phyloP scores from a whole-genome alignment of 2,797 vertebrate species.

The Lacerta viridis region DNA sequence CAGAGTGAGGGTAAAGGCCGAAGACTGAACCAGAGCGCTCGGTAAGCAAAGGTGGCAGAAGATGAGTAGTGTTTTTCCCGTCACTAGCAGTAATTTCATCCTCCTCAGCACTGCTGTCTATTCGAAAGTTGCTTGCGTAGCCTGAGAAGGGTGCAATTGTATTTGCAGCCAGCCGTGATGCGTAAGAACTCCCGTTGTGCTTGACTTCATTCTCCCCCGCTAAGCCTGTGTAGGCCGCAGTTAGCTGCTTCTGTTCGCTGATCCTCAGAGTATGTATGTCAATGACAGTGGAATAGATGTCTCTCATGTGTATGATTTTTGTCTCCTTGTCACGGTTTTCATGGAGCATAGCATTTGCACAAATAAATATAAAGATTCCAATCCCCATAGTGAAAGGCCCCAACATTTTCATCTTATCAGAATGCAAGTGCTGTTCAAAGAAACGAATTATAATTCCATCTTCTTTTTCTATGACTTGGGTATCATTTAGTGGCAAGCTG shows the following conservation, averaged over 20 bases:
- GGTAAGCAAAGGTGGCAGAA: constrained; percentile 88
- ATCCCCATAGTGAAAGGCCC: constrained; percentile 99
- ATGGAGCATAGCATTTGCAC: constrained; percentile 96
- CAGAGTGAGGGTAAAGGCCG: constrained; percentile 82
- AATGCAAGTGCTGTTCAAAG: constrained; percentile 93
- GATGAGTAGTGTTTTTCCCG: constrained; percentile 81
- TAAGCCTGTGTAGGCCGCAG: constrained; percentile 79
- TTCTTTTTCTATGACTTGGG: constrained; percentile 74
- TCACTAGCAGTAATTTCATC: constrained; percentile 87
- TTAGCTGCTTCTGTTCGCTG: constrained; percentile 89
- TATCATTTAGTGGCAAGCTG: constrained; percentile 78
- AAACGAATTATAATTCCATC: constrained; percentile 86
- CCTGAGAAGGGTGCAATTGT: constrained; percentile 87
- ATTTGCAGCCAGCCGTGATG: constrained; percentile 86
- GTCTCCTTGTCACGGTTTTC: constrained; percentile 98
- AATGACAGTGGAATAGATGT: constrained; percentile 99
- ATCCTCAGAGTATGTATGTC: constrained; percentile 94
- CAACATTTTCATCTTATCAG: constrained; percentile 98
- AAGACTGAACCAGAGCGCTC: constrained; percentile 82
- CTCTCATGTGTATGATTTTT: constrained; percentile 98
- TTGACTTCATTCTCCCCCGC: constrained; percentile 80
- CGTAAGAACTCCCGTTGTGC: constrained; percentile 80
- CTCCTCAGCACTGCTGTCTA: constrained; percentile 84
- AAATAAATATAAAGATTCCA: constrained; percentile 99
- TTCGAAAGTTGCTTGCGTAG: constrained; percentile 76